Evolutionary conservation across 2,113 vertebrate genomes (phyloP).

Genomic region (Myotis brandtii): DNA sequence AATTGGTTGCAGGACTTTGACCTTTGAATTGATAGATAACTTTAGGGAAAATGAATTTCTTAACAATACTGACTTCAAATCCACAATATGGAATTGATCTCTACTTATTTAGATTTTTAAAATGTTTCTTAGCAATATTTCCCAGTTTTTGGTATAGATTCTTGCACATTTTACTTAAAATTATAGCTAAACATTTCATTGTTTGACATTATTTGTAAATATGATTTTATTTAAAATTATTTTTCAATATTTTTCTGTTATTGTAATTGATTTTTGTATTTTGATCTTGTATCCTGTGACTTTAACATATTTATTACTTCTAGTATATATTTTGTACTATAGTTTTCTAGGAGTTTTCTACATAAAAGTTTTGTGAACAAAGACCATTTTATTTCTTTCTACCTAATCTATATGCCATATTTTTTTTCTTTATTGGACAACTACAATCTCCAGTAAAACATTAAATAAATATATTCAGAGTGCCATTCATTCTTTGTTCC

Average conservation of each 20-base stretch:
- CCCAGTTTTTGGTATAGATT: not conserved
- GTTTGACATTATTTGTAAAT: not conserved
- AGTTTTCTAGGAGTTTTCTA: not conserved
- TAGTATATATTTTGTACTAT: not conserved
- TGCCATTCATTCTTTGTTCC: not conserved
- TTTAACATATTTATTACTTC: not conserved
- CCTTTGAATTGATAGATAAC: not conserved
- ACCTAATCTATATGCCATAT: not conserved
- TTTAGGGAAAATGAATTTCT: not conserved
- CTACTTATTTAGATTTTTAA: not conserved
- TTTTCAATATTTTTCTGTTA: not conserved
- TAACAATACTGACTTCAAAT: not conserved
- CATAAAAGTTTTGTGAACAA: not conserved
- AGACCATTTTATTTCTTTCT: not conserved
- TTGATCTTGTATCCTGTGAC: not conserved
- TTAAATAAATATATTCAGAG: slow-evolving; percentile 7
- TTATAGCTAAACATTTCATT: not conserved
- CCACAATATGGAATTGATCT: not conserved
- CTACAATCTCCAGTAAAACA: not conserved
- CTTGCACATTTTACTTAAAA: not conserved
- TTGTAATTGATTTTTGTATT: not conserved
- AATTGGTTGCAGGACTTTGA: not conserved
- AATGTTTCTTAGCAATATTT: not conserved
- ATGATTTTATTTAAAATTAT: not conserved
- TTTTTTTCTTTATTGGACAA: not conserved